These are phyloP conservation scores for Heliconius erato DNA, from an alignment of 2,888 invertebrate species.

Conservation along the genomic window DNA sequence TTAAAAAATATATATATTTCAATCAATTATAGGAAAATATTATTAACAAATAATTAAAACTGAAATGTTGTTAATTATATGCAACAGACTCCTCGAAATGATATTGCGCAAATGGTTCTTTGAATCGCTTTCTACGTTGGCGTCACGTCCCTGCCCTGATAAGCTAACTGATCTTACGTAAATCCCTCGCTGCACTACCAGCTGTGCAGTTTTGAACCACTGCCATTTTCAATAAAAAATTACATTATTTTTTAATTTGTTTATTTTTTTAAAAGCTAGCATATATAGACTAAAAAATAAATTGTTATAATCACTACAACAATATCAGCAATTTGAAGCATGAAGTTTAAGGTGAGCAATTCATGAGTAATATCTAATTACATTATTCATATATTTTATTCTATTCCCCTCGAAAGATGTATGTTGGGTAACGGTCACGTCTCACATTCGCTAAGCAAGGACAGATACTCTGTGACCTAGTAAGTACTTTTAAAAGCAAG, in stretches of 20 bases:
- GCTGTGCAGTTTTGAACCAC: conserved; percentile 44
- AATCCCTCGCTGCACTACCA: conserved; percentile 63
- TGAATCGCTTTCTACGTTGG: conserved; percentile 78
- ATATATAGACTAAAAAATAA: too few species aligned
- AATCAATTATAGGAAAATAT: conserved; percentile 27
- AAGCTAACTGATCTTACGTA: conserved; percentile 74
- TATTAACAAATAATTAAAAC: conserved; percentile 42
- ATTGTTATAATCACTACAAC: too few species aligned
- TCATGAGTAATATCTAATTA: background rate
- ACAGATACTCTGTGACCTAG: background rate
- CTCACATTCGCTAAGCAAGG: background rate
- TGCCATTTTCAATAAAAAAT: conserved; percentile 34
- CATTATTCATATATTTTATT: background rate
- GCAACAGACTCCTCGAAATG: conserved; percentile 64
- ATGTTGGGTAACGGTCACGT: background rate
- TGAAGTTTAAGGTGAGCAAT: background rate
- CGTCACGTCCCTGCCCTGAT: conserved; percentile 69
- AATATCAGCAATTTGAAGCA: too few species aligned
- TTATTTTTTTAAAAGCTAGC: background rate
- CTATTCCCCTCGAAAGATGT: background rate
- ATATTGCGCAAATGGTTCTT: conserved; percentile 76
- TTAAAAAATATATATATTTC: background rate
- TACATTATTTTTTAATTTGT: conserved; percentile 7
- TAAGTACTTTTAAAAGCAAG: background rate
- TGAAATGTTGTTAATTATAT: conserved; percentile 65